Conservation (phyloP, 23 tunicate genomes). For the Ascidia mentula region DNA sequence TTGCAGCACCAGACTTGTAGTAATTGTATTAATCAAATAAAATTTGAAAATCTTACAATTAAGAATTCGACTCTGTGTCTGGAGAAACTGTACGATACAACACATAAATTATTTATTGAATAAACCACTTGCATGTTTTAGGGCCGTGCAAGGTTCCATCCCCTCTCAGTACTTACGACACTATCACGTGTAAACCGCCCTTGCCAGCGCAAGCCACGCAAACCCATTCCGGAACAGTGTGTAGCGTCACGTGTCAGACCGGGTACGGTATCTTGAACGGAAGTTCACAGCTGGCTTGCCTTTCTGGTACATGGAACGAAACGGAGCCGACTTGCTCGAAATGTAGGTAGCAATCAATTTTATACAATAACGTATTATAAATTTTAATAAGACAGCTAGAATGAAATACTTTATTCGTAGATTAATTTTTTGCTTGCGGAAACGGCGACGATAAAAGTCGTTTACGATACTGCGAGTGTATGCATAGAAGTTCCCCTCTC, state of each 20-base stretch:
- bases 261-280: slow-evolving; percentile 30
- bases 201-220: background rate
- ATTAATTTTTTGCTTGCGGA: too few species aligned
- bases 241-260: background rate
- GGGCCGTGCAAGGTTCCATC: background rate
- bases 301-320: slow-evolving; percentile 7
- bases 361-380: background rate
- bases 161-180: background rate
- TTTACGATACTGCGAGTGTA: too few species aligned
- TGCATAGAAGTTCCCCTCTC: too few species aligned
- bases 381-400: background rate
- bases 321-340: slow-evolving; percentile 11
- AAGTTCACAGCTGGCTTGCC: slow-evolving; percentile 1
- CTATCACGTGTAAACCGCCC: background rate
- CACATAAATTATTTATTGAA: too few species aligned
- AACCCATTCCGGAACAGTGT: slow-evolving; percentile 4
- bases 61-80: too few species aligned
- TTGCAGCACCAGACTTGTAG: too few species aligned
- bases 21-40: too few species aligned
- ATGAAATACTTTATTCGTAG: too few species aligned
- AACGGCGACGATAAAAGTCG: too few species aligned
- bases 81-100: too few species aligned
- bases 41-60: too few species aligned
- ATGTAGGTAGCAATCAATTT: slow-evolving; percentile 12
- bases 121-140: background rate